Evolutionary conservation across 2,888 invertebrate genomes (phyloP).

Genomic region (Embidobia sp.): DNA sequence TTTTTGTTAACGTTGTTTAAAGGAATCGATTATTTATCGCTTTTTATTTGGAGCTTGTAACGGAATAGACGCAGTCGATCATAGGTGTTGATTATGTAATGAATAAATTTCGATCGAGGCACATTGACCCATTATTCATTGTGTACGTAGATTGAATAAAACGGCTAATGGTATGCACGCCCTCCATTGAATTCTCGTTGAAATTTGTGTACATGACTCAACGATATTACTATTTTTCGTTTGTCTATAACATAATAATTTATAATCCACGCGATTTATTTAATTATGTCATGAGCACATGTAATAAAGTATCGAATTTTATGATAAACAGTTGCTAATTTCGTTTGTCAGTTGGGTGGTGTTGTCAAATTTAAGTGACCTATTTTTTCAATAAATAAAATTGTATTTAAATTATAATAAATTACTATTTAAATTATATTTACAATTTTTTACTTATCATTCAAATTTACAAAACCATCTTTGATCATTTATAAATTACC

Average conservation of each 20-base stretch:
- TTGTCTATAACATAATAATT: constrained; percentile 58
- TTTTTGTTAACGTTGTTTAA: too few species aligned
- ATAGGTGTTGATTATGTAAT: constrained; percentile 61
- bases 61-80: constrained; percentile 22
- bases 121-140: constrained; percentile 61
- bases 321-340: not conserved
- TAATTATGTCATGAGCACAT: constrained; percentile 19
- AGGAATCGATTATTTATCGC: constrained; percentile 9
- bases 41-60: constrained; percentile 21
- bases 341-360: too few species aligned
- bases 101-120: constrained; percentile 58
- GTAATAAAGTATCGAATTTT: constrained; percentile 4
- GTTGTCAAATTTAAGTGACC: too few species aligned
- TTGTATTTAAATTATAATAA: too few species aligned
- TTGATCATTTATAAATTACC: too few species aligned
- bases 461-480: too few species aligned
- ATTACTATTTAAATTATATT: too few species aligned
- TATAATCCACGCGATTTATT: constrained; percentile 54
- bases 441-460: too few species aligned
- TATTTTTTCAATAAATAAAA: too few species aligned
- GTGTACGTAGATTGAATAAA: constrained; percentile 57
- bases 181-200: constrained; percentile 58
- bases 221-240: constrained; percentile 53
- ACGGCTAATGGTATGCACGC: constrained; percentile 60
- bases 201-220: constrained; percentile 61